phyloP scores from a whole-genome alignment of 2,113 vertebrate genomes.

The Gobiocypris rarus region DNA sequence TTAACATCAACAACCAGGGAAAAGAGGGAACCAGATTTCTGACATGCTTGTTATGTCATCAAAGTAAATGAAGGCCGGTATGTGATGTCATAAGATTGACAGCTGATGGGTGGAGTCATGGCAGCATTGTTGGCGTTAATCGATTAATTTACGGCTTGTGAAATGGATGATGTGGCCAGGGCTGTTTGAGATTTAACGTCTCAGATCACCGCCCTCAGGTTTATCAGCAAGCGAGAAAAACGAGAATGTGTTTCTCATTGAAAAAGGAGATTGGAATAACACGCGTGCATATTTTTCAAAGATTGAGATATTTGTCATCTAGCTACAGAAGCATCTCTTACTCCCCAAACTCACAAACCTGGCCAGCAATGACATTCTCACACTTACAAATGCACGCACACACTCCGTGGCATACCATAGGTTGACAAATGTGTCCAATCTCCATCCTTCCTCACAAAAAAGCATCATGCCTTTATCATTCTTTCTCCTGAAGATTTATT shows the following conservation, averaged over 20 bases:
- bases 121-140: neutral
- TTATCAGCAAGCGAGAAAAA: slow-evolving; percentile 15
- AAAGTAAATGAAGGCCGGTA: neutral
- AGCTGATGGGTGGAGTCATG: slow-evolving; percentile 4
- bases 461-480: slow-evolving; percentile 37
- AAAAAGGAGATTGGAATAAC: slow-evolving; percentile 12
- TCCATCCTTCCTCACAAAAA: slow-evolving; percentile 20
- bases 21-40: neutral
- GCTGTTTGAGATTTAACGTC: slow-evolving; percentile 12
- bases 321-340: slow-evolving; percentile 17
- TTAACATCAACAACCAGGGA: slow-evolving; percentile 14
- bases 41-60: slow-evolving; percentile 14
- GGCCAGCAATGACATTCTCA: slow-evolving; percentile 16
- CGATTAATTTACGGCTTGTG: neutral
- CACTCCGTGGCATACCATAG: slow-evolving; percentile 8
- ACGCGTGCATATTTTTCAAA: slow-evolving; percentile 24
- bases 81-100: slow-evolving; percentile 49
- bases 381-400: slow-evolving; percentile 26
- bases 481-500: slow-evolving; percentile 30
- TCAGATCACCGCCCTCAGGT: slow-evolving; percentile 26
- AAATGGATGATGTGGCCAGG: slow-evolving; percentile 2
- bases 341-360: slow-evolving; percentile 23
- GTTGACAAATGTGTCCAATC: slow-evolving; percentile 47
- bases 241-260: slow-evolving; percentile 21
- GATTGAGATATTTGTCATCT: slow-evolving; percentile 47